These are phyloP conservation scores for Chlorops oryzae DNA, from an alignment of 1,140 invertebrate species.

Conservation along the genomic window DNA sequence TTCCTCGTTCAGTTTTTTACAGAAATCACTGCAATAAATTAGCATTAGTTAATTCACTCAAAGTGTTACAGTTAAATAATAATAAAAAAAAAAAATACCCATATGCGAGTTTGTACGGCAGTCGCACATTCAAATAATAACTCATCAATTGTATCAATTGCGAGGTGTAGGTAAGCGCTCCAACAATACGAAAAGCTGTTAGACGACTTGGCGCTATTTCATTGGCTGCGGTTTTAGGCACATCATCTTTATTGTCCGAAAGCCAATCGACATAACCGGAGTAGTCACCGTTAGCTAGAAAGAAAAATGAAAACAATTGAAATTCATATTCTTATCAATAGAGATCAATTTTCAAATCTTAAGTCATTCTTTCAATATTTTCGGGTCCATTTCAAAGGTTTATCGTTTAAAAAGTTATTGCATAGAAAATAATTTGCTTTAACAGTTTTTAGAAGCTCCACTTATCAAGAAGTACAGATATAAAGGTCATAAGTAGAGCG, in stretches of 20 bases:
- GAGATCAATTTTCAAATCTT: not conserved
- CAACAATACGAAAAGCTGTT: conserved; percentile 67
- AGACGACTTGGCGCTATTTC: conserved; percentile 52
- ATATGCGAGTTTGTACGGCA: conserved; percentile 70
- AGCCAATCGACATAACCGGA: conserved; percentile 69
- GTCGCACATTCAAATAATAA: conserved; percentile 66
- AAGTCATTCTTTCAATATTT: too few relatives aligned
- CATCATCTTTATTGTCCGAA: conserved; percentile 59
- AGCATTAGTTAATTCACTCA: not conserved
- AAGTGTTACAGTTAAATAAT: not conserved
- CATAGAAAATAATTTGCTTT: too few relatives aligned
- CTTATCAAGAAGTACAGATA: too few relatives aligned
- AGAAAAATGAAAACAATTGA: too few relatives aligned
- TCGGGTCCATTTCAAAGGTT: too few relatives aligned
- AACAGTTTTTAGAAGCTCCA: too few relatives aligned
- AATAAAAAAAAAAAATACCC: conserved; percentile 54
- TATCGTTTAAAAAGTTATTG: too few relatives aligned
- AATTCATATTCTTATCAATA: too few relatives aligned
- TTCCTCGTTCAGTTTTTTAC: conserved; percentile 61
- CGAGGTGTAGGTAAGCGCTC: conserved; percentile 72
- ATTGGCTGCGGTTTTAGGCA: conserved; percentile 50
- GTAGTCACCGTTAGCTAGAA: conserved; percentile 66
- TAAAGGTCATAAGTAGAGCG: too few relatives aligned
- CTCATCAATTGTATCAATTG: conserved; percentile 71
- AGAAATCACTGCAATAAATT: conserved; percentile 64